Evolutionary conservation across 2,113 vertebrate genomes (phyloP), one percentile per base, ranked within the genome.

Genomic region (Oncorhynchus masou): DNA sequence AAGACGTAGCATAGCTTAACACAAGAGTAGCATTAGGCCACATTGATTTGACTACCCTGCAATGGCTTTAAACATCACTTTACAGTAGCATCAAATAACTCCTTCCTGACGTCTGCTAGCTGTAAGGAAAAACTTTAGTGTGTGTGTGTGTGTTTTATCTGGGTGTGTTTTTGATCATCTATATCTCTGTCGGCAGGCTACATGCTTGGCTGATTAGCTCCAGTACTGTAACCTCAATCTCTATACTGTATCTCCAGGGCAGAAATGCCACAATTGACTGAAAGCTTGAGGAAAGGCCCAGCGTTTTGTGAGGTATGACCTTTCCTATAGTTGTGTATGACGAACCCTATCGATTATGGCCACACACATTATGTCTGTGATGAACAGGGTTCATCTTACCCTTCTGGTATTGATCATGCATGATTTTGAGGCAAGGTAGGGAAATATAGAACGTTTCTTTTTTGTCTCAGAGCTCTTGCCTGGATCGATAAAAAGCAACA

Each of bases 231-330:
- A 51, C 69, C 48, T 31, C 25, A 60, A 13, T 76, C n/a, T 80
- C 78, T 64, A 45, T 48, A 68, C 76, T 79, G 45, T 72, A 34
- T 87, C 80, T 79, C 78, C 80, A 79, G 76, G 77, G 81, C 77
- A 87, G 79, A 83, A 87, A 85, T 89, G 80, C 76, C 75, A 79
- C 62, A 85, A 91, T 90, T 81, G 89, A 90, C 88, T 71, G 77
- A 73, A 72, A 31, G 7, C 74, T 78, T 78, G 70, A 68, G 72
- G 81, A 77, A 82, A 68, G 65, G 75, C 81, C 76, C 68, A 68
- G 57, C 49, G 84, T 73, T 79, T 86, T 85, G 76, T 69, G 79
- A 86, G 79, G 80, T 85, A 83, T 88, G 86, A 88, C 88, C 89
- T 87, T 85, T 86, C 80, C 81, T 84, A 83, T 84, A 84, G 76